These are phyloP conservation scores for Aleiodes leptofemur DNA, from an alignment of 2,888 invertebrate species.

Conservation along the genomic window DNA sequence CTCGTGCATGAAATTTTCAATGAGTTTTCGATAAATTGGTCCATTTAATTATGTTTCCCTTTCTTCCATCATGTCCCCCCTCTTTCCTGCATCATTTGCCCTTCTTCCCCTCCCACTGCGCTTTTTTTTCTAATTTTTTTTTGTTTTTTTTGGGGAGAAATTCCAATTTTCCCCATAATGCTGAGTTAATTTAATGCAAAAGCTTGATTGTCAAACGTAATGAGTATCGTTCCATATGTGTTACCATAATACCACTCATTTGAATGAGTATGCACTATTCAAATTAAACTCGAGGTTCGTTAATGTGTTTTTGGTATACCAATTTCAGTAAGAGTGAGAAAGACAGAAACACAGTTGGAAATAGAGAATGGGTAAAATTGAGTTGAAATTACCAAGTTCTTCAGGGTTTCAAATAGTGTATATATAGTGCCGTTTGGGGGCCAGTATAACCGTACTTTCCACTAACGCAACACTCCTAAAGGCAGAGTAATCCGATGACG, in stretches of 20 bases:
- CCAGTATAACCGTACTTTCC: constrained; percentile 14
- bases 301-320: constrained; percentile 12
- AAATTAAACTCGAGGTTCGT: constrained; percentile 33
- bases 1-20: constrained; percentile 15
- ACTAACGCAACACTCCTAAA: constrained; percentile 27
- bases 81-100: not conserved
- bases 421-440: constrained; percentile 7
- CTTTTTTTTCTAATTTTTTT: not conserved
- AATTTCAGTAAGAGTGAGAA: no score
- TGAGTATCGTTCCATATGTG: not conserved
- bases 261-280: constrained; percentile 20
- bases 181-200: no score
- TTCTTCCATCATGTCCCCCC: not conserved
- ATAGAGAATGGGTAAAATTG: constrained; percentile 13
- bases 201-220: no score
- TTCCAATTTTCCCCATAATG: no score
- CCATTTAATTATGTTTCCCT: constrained; percentile 2
- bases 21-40: constrained; percentile 6
- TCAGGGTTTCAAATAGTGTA: constrained; percentile 24
- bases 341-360: no score
- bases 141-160: not conserved
- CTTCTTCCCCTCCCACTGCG: not conserved
- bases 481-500: constrained; percentile 41
- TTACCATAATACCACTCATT: constrained; percentile 24
- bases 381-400: constrained; percentile 38